Conservation (phyloP, 2,113 vertebrate genomes). For the Syrmaticus mikado region DNA sequence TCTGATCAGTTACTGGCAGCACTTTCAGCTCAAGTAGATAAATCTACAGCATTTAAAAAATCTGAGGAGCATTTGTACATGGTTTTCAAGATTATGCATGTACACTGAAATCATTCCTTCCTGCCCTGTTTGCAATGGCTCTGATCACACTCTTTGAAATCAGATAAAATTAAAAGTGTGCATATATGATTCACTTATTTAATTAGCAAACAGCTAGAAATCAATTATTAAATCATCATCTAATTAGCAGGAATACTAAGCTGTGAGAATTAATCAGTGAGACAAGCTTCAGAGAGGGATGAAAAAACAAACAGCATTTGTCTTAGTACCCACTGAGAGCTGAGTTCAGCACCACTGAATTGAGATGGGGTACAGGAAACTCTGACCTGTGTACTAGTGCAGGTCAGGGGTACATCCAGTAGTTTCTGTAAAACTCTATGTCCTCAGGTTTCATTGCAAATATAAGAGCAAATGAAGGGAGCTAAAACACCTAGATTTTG, state of each 20-base stretch:
- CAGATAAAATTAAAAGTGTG: conserved; percentile 20
- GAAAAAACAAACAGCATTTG: background rate
- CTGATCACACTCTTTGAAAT: conserved; percentile 26
- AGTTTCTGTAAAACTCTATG: background rate
- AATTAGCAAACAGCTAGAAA: conserved; percentile 55
- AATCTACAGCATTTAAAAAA: background rate
- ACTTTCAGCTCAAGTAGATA: background rate
- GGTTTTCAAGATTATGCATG: background rate
- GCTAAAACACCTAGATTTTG: background rate
- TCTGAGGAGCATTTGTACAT: background rate
- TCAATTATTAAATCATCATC: conserved; percentile 30
- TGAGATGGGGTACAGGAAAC: background rate
- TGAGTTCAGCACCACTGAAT: background rate
- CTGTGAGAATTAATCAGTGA: background rate
- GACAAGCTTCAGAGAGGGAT: background rate
- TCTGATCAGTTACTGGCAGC: background rate
- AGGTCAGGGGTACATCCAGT: background rate
- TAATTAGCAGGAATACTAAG: conserved; percentile 40
- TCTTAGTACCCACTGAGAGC: background rate
- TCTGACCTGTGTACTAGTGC: background rate
- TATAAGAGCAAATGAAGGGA: background rate
- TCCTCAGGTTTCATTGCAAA: background rate
- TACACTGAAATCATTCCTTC: background rate
- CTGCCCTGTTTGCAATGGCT: background rate
- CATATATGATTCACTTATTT: conserved; percentile 35